phyloP scores from a whole-genome alignment of 2,113 vertebrate genomes.

The Baryphthengus martii region DNA sequence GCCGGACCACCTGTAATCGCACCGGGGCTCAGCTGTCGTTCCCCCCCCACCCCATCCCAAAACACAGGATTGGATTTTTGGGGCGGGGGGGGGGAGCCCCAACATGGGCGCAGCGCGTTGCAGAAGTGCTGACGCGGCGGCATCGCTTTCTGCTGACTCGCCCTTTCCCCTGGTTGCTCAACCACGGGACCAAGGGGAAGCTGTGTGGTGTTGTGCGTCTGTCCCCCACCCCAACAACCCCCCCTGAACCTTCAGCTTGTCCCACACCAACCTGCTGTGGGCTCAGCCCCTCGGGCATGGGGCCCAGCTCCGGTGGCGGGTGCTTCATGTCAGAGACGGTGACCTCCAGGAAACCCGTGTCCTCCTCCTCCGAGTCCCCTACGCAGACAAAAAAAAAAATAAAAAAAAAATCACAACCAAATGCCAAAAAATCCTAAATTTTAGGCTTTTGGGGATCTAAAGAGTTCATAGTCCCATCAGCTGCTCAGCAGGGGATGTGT shows the following conservation, averaged over 20 bases:
- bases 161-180: neutral
- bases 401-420: neutral
- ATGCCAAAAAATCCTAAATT: neutral
- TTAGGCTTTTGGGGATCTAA: fast-evolving
- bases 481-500: neutral
- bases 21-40: fast-evolving
- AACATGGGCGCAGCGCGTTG: fast-evolving
- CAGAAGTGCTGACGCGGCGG: neutral
- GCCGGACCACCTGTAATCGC: constrained; percentile 80
- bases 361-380: constrained; percentile 90
- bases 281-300: constrained; percentile 91
- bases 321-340: constrained; percentile 84
- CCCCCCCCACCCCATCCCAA: neutral
- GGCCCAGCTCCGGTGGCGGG: constrained; percentile 85
- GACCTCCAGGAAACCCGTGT: constrained; percentile 90
- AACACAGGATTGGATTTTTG: fast-evolving
- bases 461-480: neutral
- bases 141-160: neutral
- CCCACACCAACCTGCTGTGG: constrained; percentile 84
- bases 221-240: too few relatives aligned
- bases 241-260: too few relatives aligned
- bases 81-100: neutral
- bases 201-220: too few relatives aligned
- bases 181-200: neutral
- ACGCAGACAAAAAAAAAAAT: neutral